phyloP scores from a whole-genome alignment of 2,888 invertebrate genomes.

The Sepioteuthis lessoniana region DNA sequence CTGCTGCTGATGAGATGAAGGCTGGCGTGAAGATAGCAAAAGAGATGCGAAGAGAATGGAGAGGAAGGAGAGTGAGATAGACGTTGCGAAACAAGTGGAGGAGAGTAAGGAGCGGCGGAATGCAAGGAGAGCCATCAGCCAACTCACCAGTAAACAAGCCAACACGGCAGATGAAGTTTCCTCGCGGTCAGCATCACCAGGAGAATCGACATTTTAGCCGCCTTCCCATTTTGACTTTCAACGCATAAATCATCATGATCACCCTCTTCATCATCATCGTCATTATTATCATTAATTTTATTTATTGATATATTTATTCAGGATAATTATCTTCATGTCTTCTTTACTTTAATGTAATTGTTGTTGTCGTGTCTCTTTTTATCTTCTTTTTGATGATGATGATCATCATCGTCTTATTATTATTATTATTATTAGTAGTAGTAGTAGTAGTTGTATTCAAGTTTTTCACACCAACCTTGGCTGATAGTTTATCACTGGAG shows the following conservation, averaged over 20 bases:
- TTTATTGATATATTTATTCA: no score
- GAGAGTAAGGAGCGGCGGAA: neutral
- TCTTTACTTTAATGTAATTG: no score
- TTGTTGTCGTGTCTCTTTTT: no score
- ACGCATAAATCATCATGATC: neutral
- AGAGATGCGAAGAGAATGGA: neutral
- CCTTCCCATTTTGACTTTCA: neutral
- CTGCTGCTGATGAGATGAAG: neutral
- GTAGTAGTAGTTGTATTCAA: no score
- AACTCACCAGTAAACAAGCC: neutral
- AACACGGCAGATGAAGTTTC: neutral
- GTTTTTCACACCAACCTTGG: no score
- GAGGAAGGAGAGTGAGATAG: neutral
- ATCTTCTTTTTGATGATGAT: no score
- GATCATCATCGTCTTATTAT: no score
- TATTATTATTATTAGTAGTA: no score
- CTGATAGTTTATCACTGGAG: no score
- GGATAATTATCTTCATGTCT: no score
- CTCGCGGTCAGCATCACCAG: neutral
- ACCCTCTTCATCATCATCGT: neutral
- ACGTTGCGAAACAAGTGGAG: neutral
- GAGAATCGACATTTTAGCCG: neutral
- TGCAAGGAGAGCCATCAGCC: constrained; percentile 4
- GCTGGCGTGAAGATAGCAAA: neutral
- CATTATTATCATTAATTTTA: neutral